Evolutionary conservation across 2,797 vertebrate species (phyloP), one percentile per base, ranked within the genome.

Genomic region (Amblyopsis hoosieri): DNA sequence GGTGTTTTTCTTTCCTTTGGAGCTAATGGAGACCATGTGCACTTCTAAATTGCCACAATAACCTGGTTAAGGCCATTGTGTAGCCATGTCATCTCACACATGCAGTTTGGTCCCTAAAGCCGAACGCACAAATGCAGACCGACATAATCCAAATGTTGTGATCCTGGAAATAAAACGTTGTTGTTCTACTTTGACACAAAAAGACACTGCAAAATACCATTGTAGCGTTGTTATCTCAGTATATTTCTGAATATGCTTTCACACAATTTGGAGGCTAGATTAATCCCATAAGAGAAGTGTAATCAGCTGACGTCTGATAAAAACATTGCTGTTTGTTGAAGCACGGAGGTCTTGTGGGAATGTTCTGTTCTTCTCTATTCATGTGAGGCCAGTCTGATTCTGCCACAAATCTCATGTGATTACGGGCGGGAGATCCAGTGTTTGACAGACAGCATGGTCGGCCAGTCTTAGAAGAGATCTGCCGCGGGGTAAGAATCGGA

Each of bases 371-470:
- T 37, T 50, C 53, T 54, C 48, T 10, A 49, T 61, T 52, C 67
- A 0, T 6, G 17, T 61, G 42, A 23, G 23, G 23, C 23, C 23
- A 8, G 31, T 9, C 49, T 60, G 54, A 47, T 59, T 62, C 66
- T 60, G 45, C 65, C 49, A 81, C 42, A 37, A 51, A 45, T 37
- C 82, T 90, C 91, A 92, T 92, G 92, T 93, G 93, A 94, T 79
- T 12, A 37, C 70, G 73, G 57, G 81, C 72, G 71, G 78, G 82
- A 74, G 74, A 69, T 13, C 47, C 29, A 57, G 9, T 64, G 49
- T 66, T 71, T 76, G 80, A 89, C 29, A 45, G 87, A 85, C 84
- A 78, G 69, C 52, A 10, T 54, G 54, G 17, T 80, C 1, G 67
- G 58, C 85, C 87, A 89, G 72, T 90, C 49, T 29, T 31, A 23